Conservation (phyloP, 1,140 invertebrate species). For the Philopotamus ludificatus region DNA sequence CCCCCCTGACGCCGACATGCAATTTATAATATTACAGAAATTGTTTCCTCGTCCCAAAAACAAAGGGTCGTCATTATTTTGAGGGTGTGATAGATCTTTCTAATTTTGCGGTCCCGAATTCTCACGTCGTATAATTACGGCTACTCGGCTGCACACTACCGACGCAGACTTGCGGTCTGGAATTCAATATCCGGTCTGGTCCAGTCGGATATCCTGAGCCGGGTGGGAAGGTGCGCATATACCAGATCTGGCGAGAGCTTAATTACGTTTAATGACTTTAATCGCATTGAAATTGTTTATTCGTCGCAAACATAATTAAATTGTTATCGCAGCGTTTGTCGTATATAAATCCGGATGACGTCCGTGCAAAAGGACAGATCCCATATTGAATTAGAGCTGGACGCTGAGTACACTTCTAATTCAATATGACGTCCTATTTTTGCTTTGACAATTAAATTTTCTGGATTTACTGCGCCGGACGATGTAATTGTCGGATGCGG, state of each 20-base stretch:
- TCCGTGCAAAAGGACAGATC: background rate
- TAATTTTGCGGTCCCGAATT: too few relatives aligned
- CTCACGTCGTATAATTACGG: slow-evolving; percentile 30
- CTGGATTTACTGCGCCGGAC: too few relatives aligned
- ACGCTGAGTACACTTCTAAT: background rate
- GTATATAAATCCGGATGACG: background rate
- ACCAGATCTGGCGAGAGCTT: background rate
- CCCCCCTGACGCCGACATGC: background rate
- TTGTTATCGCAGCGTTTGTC: background rate
- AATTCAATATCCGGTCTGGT: slow-evolving; percentile 39
- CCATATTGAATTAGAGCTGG: background rate
- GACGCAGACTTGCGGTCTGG: slow-evolving; percentile 27
- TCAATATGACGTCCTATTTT: background rate
- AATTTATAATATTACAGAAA: slow-evolving; percentile 2
- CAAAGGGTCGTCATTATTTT: background rate
- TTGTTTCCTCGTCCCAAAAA: slow-evolving; percentile 1
- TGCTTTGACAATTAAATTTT: too few relatives aligned
- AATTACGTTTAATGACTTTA: too few relatives aligned
- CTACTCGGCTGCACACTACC: slow-evolving; percentile 38
- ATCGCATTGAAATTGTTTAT: too few relatives aligned
- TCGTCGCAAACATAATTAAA: background rate
- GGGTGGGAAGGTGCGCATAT: background rate
- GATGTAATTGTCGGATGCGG: too few relatives aligned
- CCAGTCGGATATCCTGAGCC: background rate
- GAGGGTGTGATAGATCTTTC: too few relatives aligned